Percentiles rank a stretch among this genome's conserved stretches.
Evolutionary conservation across 2,888 invertebrate species (phyloP).

Genomic region (Furcula furcula): DNA sequence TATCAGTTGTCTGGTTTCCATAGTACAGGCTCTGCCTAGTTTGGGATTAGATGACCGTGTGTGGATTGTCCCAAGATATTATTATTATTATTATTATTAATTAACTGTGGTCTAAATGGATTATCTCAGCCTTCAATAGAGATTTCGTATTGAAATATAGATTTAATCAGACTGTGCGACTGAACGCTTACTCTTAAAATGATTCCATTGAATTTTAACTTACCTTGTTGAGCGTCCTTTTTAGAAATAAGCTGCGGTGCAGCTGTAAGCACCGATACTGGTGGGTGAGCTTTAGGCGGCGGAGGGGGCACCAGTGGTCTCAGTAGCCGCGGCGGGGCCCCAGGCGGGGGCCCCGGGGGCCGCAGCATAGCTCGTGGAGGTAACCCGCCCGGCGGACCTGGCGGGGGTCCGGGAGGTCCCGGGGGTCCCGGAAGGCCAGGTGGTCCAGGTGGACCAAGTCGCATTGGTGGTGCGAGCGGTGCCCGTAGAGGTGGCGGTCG

Average conservation of each 20-base stretch:
- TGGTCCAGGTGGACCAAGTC: slow-evolving; percentile 29
- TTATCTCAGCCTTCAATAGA: no score
- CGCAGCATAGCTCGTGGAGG: slow-evolving; percentile 58
- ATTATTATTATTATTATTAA: no score
- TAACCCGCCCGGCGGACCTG: slow-evolving; percentile 60
- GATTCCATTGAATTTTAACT: no score
- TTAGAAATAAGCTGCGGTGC: slow-evolving; percentile 91
- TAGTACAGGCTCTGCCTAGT: no score
- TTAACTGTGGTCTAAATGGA: no score
- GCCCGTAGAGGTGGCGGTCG: slow-evolving; percentile 58
- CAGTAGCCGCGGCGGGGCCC: slow-evolving; percentile 84
- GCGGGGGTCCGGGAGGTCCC: slow-evolving; percentile 81
- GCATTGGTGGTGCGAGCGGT: slow-evolving; percentile 41
- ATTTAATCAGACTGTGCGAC: no score
- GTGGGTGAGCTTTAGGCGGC: slow-evolving; percentile 54
- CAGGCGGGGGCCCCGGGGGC: slow-evolving; percentile 84
- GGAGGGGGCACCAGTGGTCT: slow-evolving; percentile 82
- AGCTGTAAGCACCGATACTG: slow-evolving; percentile 89
- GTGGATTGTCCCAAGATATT: no score
- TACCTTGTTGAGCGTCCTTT: slow-evolving; percentile 83
- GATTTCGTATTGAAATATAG: no score
- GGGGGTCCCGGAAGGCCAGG: slow-evolving; percentile 50
- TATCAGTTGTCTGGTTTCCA: no score
- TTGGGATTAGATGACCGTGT: no score
- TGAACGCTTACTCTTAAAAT: no score